Conservation (phyloP, 2,888 invertebrate species). For the Yponomeuta malinellus region DNA sequence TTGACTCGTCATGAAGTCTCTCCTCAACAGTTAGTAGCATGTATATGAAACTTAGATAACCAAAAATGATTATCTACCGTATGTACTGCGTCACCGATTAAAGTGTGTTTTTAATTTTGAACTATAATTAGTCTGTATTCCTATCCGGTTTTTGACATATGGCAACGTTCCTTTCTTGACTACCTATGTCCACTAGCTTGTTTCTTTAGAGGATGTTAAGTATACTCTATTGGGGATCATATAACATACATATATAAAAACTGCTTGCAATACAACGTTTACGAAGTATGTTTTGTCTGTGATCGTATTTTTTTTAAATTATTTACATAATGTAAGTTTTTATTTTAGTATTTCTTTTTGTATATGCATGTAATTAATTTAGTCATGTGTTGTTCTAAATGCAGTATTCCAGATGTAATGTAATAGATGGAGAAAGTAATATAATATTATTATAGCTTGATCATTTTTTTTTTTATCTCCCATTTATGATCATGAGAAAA, state of each 20-base stretch:
- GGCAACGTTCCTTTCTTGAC: too few species aligned
- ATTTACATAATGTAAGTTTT: neutral
- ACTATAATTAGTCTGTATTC: too few species aligned
- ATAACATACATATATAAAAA: neutral
- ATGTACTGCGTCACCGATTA: too few species aligned
- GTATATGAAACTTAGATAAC: too few species aligned
- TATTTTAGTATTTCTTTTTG: neutral
- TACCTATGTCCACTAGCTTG: too few species aligned
- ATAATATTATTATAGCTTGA: neutral
- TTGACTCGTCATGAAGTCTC: too few species aligned
- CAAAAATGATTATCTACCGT: too few species aligned
- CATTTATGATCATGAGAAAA: too few species aligned
- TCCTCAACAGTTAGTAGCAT: too few species aligned
- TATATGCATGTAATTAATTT: neutral
- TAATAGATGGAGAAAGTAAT: neutral
- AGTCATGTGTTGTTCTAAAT: neutral
- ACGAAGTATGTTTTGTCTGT: neutral
- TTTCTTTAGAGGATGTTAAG: neutral
- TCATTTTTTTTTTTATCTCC: neutral
- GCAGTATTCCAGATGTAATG: neutral
- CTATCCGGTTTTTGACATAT: too few species aligned
- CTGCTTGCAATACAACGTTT: conserved; percentile 1
- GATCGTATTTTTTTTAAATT: neutral
- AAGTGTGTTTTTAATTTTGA: too few species aligned
- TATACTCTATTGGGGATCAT: neutral